Evolutionary conservation across 1,140 invertebrate species (phyloP).

Genomic region (Latrodectus geometricus): DNA sequence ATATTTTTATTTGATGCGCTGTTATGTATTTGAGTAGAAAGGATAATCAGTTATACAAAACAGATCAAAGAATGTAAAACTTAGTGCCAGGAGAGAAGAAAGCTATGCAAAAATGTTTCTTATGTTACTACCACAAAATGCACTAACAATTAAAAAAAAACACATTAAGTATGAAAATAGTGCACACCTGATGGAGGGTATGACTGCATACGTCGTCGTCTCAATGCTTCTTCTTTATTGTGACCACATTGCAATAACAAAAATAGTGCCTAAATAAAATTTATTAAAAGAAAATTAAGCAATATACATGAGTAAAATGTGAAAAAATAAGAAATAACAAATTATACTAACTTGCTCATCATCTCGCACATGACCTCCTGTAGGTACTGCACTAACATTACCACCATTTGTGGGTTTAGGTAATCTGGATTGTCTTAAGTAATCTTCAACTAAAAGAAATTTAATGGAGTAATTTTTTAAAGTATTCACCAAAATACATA

Average conservation of each 20-base stretch:
- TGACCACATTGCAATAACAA: constrained; percentile 93
- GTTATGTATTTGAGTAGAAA: no score
- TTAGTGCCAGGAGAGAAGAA: not conserved
- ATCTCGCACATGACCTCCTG: constrained; percentile 85
- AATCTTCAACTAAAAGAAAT: constrained; percentile 77
- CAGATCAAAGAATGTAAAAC: not conserved
- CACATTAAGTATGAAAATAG: not conserved
- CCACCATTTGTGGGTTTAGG: constrained; percentile 72
- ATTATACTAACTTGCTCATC: constrained; percentile 80
- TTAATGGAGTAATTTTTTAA: not conserved
- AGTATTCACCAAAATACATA: constrained; percentile 28
- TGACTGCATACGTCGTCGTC: constrained; percentile 81
- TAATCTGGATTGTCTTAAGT: constrained; percentile 79
- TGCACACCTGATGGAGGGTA: constrained; percentile 74
- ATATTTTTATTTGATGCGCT: no score
- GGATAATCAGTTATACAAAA: not conserved
- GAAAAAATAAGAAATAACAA: not conserved
- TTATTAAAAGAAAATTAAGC: constrained; percentile 51
- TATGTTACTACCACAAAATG: no score
- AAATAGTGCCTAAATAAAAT: constrained; percentile 81
- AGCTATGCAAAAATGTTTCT: not conserved
- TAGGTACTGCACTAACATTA: constrained; percentile 74
- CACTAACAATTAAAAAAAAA: no score
- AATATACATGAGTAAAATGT: constrained; percentile 26
- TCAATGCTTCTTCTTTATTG: constrained; percentile 90